Evolutionary conservation across 2,113 vertebrate genomes (phyloP).

Genomic region (Oryzias woworae): DNA sequence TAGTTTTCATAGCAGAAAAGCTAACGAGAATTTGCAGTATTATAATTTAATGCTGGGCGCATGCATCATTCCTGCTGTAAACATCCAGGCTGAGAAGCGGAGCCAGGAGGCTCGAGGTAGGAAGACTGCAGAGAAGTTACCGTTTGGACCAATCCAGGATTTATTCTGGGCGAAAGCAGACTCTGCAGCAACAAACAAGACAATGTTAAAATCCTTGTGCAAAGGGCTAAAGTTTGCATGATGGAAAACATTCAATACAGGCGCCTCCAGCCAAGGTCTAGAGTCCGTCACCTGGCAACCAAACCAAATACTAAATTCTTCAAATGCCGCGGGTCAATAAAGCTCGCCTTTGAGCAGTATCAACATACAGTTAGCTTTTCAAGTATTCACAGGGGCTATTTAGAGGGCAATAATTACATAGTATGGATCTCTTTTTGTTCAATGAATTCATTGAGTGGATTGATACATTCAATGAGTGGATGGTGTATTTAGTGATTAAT

Average conservation of each 20-base stretch:
- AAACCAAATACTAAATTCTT: constrained; percentile 48
- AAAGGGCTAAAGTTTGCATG: constrained; percentile 5
- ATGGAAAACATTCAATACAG: constrained; percentile 30
- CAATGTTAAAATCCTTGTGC: neutral
- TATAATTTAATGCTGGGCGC: no score
- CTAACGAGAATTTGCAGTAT: no score
- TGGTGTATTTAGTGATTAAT: constrained; percentile 44
- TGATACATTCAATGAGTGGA: constrained; percentile 42
- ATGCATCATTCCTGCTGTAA: no score
- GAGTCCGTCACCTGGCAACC: constrained; percentile 55
- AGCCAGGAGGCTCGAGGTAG: neutral
- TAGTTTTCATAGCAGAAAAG: no score
- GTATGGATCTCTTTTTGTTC: constrained; percentile 65
- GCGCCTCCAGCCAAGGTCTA: constrained; percentile 40
- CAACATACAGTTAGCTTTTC: constrained; percentile 67
- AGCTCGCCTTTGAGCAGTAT: constrained; percentile 57
- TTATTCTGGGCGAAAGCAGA: no score
- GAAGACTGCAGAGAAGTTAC: neutral
- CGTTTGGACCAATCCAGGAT: neutral
- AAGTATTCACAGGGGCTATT: constrained; percentile 67
- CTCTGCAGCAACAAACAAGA: constrained; percentile 6
- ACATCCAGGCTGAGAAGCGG: no score
- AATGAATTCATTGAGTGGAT: constrained; percentile 54
- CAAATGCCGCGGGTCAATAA: constrained; percentile 50
- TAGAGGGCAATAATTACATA: constrained; percentile 65